A percentile compares a stretch with the other conserved stretches of the same genome.
These are phyloP conservation scores for Phylloscopus trochilus DNA, from an alignment of 2,113 vertebrate species.

Conservation along the genomic window DNA sequence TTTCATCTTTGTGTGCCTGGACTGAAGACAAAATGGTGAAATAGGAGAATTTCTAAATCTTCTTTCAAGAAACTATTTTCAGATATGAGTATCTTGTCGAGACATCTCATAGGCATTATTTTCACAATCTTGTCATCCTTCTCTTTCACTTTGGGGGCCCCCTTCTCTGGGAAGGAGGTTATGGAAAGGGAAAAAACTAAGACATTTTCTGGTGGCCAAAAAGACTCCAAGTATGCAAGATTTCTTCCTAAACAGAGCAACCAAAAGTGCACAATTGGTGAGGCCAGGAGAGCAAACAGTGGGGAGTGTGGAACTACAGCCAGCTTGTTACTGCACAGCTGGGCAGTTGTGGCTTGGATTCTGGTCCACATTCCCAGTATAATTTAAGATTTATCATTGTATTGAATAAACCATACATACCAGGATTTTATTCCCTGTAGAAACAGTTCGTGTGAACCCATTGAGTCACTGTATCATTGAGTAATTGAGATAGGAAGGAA, in stretches of 20 bases:
- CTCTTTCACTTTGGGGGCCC: neutral
- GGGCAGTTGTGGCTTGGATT: neutral
- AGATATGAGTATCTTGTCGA: neutral
- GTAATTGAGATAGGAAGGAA: neutral
- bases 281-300: neutral
- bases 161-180: neutral
- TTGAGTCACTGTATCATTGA: neutral
- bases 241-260: neutral
- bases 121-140: neutral
- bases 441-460: neutral
- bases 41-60: constrained; percentile 6
- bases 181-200: neutral
- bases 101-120: neutral
- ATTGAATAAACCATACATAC: neutral
- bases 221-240: neutral
- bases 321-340: neutral
- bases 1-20: constrained; percentile 25
- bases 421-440: neutral
- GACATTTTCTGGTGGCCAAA: neutral
- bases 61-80: neutral
- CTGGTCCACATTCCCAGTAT: neutral
- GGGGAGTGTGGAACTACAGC: neutral
- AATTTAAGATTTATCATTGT: neutral
- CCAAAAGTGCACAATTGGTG: neutral
- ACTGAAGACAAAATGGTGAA: constrained; percentile 2